Evolutionary conservation across 2,888 invertebrate species (phyloP), one percentile per base, ranked within the genome.

Genomic region (Drosophila atripex): DNA sequence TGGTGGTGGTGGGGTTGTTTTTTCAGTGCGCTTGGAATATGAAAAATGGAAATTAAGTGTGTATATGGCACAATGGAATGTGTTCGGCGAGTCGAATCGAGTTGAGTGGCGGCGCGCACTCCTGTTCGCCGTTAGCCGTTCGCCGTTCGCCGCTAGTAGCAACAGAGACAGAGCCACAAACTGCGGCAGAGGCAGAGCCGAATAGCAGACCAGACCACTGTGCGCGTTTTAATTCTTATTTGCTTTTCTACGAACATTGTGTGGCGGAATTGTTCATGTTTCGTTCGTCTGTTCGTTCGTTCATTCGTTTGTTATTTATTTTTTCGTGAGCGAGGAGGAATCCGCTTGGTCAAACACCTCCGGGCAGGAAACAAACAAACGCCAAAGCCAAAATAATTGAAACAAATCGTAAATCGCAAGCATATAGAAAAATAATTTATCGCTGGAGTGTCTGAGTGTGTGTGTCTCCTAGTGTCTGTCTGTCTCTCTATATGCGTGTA

Each of bases 11-110:
- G 64, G 68, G 41, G 39, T 54, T 38, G 55, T 45, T 53, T 68
- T 70, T 56, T 69, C 68, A 64, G 68, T 60, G 69, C 70, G 78
- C 66, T 84, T 86, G 88, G 86, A 88, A 86, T 74, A 86, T 80
- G 88, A 88, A 84, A 88, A 84, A 86, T 88, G 88, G 86, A 88
- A 86, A 77, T 86, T 77, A 85, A 87, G 88, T 87, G 87, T 88
- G 82, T 88, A 86, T 87, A 77, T 88, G 83, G 88, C 78, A 87
- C 88, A 87, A 87, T 87, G 86, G 86, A 88, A 87, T 77, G 82
- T 56, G 70, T 86, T 71, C 70, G 80, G 78, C 85, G 78, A 80
- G 82, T 76, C 71, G 78, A 80, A 78, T 76, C 71, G 66, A 66
- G 68, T 58, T 38, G 54, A 70, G 70, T 70, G 57, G 68, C 68